These are phyloP conservation scores for Sebastes vulpes DNA, from an alignment of 2,797 vertebrate species.

Conservation along the genomic window DNA sequence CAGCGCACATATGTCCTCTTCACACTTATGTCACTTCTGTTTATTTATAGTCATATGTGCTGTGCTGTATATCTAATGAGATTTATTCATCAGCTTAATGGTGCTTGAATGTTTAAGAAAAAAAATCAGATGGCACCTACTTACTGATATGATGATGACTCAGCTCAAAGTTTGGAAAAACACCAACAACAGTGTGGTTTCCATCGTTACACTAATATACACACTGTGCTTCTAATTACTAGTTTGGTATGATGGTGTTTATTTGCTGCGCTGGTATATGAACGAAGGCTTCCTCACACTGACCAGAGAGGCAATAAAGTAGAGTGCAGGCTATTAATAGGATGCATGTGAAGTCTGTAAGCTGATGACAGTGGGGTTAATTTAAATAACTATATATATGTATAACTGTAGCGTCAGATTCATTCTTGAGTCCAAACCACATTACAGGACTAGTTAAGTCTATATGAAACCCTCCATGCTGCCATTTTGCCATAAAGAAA, in stretches of 20 bases:
- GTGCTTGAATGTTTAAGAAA: conserved; percentile 4
- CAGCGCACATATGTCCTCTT: conserved; percentile 41
- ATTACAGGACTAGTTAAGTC: not conserved
- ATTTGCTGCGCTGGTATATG: not conserved
- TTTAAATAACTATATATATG: not conserved
- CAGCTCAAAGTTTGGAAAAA: conserved; percentile 52
- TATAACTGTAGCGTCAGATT: not conserved
- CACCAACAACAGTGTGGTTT: conserved; percentile 9
- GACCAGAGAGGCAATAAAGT: conserved; percentile 25
- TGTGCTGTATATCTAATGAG: not conserved
- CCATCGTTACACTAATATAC: not conserved
- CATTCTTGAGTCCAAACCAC: not conserved
- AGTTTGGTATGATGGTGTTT: not conserved
- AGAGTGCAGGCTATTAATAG: conserved; percentile 45
- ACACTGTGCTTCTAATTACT: not conserved
- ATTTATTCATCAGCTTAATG: conserved; percentile 42
- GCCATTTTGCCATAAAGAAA: not conserved
- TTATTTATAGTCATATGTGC: conserved; percentile 52
- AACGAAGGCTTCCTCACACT: conserved; percentile 30
- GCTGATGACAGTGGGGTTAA: not conserved
- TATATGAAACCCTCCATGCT: not conserved
- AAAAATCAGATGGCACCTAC: conserved; percentile 39
- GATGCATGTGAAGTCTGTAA: not conserved
- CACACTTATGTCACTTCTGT: conserved; percentile 43
- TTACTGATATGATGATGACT: conserved; percentile 36